Conservation (phyloP, 92 coral and sea anemone genomes). For the Zoanthus sansibaricus region DNA sequence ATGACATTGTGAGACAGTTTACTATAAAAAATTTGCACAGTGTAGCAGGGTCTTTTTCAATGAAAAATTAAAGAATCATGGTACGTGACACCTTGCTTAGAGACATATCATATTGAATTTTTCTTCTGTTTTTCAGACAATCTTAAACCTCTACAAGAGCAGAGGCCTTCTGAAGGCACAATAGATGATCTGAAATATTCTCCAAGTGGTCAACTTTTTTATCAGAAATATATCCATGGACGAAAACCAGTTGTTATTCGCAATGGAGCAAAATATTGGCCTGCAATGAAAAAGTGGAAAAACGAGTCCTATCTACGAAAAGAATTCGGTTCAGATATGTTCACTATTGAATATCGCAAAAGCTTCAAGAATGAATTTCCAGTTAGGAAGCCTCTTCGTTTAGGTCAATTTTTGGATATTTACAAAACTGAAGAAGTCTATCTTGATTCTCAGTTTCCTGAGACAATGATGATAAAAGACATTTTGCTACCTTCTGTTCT, state of each 20-base stretch:
- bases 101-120: not conserved
- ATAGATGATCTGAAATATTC: slow-evolving; percentile 76
- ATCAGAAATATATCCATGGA: slow-evolving; percentile 77
- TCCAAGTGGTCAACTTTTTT: slow-evolving; percentile 87
- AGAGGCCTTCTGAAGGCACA: slow-evolving; percentile 72
- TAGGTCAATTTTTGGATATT: slow-evolving; percentile 77
- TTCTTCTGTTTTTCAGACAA: slow-evolving; percentile 56
- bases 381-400: slow-evolving; percentile 71
- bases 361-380: slow-evolving; percentile 80
- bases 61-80: not conserved
- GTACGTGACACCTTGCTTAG: not conserved
- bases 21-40: too few relatives aligned
- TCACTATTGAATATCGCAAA: slow-evolving; percentile 82
- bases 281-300: slow-evolving; percentile 82
- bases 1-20: too few relatives aligned
- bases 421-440: slow-evolving; percentile 83
- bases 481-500: slow-evolving; percentile 81
- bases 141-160: slow-evolving; percentile 78
- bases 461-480: slow-evolving; percentile 72
- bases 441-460: slow-evolving; percentile 89
- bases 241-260: slow-evolving; percentile 90
- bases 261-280: slow-evolving; percentile 93
- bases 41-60: too few relatives aligned
- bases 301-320: slow-evolving; percentile 83
- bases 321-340: slow-evolving; percentile 76